Conservation (phyloP, 2,888 invertebrate species). For the Synanthedon tipuliformis region DNA sequence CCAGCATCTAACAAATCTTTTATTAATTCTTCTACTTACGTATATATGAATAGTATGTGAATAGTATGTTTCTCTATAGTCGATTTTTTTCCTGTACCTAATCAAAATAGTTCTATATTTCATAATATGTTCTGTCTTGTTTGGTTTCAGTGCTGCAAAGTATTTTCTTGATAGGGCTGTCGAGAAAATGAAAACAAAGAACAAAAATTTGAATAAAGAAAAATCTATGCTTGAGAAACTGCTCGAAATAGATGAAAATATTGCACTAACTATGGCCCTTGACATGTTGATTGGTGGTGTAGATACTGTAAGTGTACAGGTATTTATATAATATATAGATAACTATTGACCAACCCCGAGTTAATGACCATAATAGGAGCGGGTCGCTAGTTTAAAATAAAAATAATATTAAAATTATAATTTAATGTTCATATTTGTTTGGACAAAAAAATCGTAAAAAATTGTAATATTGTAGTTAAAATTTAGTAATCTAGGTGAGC, state of each 20-base stretch:
- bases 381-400: no score
- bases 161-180: conserved; percentile 26
- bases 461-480: neutral
- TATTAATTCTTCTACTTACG: no score
- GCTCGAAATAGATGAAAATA: conserved; percentile 64
- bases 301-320: conserved; percentile 68
- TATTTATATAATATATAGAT: no score
- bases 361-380: no score
- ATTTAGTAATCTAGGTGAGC: no score
- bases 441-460: neutral
- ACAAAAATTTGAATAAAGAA: conserved; percentile 24
- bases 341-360: no score
- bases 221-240: conserved; percentile 73
- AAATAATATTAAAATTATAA: no score
- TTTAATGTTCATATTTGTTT: neutral
- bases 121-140: no score
- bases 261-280: conserved; percentile 73
- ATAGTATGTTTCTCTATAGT: neutral
- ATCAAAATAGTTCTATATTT: neutral
- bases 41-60: neutral
- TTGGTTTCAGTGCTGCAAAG: conserved; percentile 20
- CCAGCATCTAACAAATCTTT: no score
- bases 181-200: conserved; percentile 19
- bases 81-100: no score
- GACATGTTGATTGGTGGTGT: conserved; percentile 77